Conservation (phyloP, 1,140 invertebrate species). For the Drosophila orosa region DNA sequence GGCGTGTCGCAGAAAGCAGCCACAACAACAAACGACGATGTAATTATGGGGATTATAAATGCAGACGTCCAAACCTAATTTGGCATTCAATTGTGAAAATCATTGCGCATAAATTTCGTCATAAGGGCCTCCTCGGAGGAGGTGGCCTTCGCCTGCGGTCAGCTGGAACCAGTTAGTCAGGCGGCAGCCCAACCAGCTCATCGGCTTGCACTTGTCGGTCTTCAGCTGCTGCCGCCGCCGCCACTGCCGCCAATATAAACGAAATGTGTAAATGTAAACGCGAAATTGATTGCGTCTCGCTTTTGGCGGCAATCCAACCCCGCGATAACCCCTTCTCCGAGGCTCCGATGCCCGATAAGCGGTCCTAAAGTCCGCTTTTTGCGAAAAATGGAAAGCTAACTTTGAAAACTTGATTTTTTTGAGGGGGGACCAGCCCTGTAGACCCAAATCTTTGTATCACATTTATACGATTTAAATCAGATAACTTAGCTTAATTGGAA, state of each 20-base stretch:
- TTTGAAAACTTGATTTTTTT: neutral
- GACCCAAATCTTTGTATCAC: neutral
- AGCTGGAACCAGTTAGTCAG: slow-evolving; percentile 64
- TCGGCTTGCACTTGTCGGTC: slow-evolving; percentile 65
- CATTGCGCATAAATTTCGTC: slow-evolving; percentile 73
- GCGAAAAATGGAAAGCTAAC: neutral
- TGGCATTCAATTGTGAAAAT: slow-evolving; percentile 76
- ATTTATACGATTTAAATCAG: slow-evolving; percentile 2
- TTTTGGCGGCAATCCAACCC: slow-evolving; percentile 49
- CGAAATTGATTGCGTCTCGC: slow-evolving; percentile 41
- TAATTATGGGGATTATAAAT: slow-evolving; percentile 61
- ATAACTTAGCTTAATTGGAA: slow-evolving; percentile 8
- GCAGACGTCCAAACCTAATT: slow-evolving; percentile 65
- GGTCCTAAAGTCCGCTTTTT: slow-evolving; percentile 20
- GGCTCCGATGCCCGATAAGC: slow-evolving; percentile 20
- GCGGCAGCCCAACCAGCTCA: slow-evolving; percentile 26
- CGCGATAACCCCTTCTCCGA: slow-evolving; percentile 31
- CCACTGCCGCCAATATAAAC: slow-evolving; percentile 27
- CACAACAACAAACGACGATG: slow-evolving; percentile 34
- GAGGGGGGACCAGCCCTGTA: neutral
- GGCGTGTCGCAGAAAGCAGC: slow-evolving; percentile 52
- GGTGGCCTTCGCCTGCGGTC: slow-evolving; percentile 72
- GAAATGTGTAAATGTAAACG: slow-evolving; percentile 23
- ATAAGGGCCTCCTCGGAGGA: slow-evolving; percentile 58
- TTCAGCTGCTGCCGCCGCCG: slow-evolving; percentile 23